These are phyloP conservation scores for Ladona fulva DNA, from an alignment of 1,140 invertebrate genomes.

Conservation along the genomic window DNA sequence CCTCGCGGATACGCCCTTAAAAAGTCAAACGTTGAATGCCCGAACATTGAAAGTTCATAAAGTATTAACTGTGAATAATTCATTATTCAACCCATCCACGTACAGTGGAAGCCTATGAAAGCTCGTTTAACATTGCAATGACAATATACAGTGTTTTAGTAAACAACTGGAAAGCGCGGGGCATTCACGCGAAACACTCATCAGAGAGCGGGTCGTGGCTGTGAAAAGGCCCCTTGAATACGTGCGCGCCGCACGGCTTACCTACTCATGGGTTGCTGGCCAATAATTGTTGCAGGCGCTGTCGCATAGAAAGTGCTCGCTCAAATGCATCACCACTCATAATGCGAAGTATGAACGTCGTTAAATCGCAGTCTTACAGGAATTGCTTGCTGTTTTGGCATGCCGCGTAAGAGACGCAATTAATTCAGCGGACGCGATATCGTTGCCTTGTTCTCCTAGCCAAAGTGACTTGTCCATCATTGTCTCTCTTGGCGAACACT, in stretches of 20 bases:
- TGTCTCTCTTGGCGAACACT: too few relatives aligned
- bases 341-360: background rate
- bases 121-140: too few relatives aligned
- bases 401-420: background rate
- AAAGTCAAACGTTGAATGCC: too few relatives aligned
- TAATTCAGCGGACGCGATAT: background rate
- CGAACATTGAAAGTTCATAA: too few relatives aligned
- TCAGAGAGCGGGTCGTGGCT: background rate
- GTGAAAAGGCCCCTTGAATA: background rate
- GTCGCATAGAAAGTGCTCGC: background rate
- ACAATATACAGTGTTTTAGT: too few relatives aligned
- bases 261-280: background rate
- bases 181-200: too few relatives aligned
- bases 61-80: too few relatives aligned
- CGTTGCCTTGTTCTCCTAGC: background rate
- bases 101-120: too few relatives aligned
- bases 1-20: too few relatives aligned
- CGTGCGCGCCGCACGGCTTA: background rate
- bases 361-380: background rate
- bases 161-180: too few relatives aligned
- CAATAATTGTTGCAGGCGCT: conserved; percentile 1
- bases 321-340: background rate
- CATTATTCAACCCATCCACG: too few relatives aligned
- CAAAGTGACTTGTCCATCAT: too few relatives aligned
- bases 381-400: background rate